These are phyloP conservation scores for Enhydra lutris DNA, from an alignment of 2,113 vertebrate genomes.

Conservation along the genomic window DNA sequence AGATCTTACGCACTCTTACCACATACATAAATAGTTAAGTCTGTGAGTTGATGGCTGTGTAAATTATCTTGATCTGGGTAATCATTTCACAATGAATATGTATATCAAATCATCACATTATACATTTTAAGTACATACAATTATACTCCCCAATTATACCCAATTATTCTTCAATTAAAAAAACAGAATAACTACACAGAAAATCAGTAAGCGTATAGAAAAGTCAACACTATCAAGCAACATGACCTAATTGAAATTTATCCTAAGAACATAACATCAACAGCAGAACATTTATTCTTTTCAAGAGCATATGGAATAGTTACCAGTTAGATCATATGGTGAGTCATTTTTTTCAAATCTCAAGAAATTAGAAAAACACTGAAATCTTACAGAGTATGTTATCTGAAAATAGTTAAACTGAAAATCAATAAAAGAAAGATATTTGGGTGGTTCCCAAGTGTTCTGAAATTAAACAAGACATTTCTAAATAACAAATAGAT, in stretches of 20 bases:
- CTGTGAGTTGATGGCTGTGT: not conserved
- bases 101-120: not conserved
- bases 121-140: not conserved
- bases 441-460: not conserved
- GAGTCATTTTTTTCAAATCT: not conserved
- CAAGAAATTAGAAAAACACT: not conserved
- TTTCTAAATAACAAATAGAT: not conserved
- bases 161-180: not conserved
- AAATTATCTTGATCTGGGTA: not conserved
- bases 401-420: not conserved
- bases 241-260: not conserved
- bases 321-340: not conserved
- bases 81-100: not conserved
- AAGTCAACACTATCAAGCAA: not conserved
- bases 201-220: not conserved
- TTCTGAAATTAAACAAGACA: not conserved
- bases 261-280: not conserved
- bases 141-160: not conserved
- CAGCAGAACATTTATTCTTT: not conserved
- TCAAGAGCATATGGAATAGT: not conserved
- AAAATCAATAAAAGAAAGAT: not conserved
- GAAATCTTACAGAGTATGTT: not conserved
- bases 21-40: not conserved
- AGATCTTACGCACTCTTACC: not conserved
- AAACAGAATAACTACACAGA: not conserved